A percentile compares a stretch with the other conserved stretches of the same genome.
These are phyloP conservation scores for Pangasius sanitwongsei DNA, from an alignment of 2,797 vertebrate genomes.

Conservation along the genomic window DNA sequence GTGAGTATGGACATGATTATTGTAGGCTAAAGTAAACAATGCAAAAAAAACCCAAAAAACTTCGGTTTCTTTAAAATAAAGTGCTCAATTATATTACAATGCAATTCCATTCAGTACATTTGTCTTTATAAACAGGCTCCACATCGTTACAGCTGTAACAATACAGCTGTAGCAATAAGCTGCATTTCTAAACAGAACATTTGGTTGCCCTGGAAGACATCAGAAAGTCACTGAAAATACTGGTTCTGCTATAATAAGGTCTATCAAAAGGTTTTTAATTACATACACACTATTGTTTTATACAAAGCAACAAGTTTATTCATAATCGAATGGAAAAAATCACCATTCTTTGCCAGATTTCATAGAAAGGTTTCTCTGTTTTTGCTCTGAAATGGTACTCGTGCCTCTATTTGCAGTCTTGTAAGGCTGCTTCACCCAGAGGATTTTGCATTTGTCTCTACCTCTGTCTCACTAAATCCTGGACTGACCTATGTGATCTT, in stretches of 20 bases:
- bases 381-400: neutral
- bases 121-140: neutral
- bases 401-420: neutral
- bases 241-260: neutral
- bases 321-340: neutral
- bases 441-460: slow-evolving; percentile 68
- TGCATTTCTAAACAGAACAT: neutral
- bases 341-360: neutral
- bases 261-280: neutral
- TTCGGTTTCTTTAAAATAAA: neutral
- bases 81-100: neutral
- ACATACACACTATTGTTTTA: neutral
- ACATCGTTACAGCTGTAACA: neutral
- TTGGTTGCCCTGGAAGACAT: neutral
- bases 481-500: slow-evolving; percentile 78
- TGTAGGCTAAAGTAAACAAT: neutral
- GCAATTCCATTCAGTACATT: neutral
- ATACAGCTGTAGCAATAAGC: neutral
- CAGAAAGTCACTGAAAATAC: neutral
- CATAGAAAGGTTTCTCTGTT: neutral
- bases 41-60: neutral
- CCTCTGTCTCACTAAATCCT: slow-evolving; percentile 72
- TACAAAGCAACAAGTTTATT: neutral
- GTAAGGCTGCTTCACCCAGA: slow-evolving; percentile 56
- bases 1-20: neutral